These are phyloP conservation scores for Guaruba guarouba DNA, from an alignment of 2,113 vertebrate genomes.

Conservation along the genomic window DNA sequence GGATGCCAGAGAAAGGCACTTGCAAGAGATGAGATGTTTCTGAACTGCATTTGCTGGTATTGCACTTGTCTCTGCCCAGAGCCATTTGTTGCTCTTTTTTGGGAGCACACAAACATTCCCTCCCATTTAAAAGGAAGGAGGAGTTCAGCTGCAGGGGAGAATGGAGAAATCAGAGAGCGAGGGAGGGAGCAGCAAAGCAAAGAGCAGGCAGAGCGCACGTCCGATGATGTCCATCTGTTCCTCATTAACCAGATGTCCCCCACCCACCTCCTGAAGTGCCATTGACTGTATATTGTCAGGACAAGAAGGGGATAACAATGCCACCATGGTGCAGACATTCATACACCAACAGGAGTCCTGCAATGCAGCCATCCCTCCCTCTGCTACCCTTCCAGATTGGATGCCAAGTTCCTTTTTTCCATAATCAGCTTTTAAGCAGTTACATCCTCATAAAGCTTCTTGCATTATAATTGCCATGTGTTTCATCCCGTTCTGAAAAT, in stretches of 20 bases:
- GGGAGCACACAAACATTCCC: neutral
- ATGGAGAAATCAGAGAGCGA: slow-evolving; percentile 8
- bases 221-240: slow-evolving; percentile 65
- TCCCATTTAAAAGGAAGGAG: slow-evolving; percentile 16
- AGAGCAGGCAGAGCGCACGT: slow-evolving; percentile 36
- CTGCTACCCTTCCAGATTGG: slow-evolving; percentile 21
- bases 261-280: slow-evolving; percentile 69
- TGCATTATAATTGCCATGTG: slow-evolving; percentile 51
- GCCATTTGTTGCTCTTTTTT: neutral
- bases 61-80: neutral
- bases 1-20: neutral
- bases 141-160: slow-evolving; percentile 19
- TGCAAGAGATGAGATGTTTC: neutral
- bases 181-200: neutral
- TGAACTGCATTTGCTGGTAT: neutral
- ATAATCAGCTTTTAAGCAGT: slow-evolving; percentile 59
- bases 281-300: slow-evolving; percentile 59
- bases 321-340: slow-evolving; percentile 55
- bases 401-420: slow-evolving; percentile 52
- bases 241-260: slow-evolving; percentile 70
- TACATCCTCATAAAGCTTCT: slow-evolving; percentile 49
- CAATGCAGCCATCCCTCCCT: slow-evolving; percentile 52
- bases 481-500: slow-evolving; percentile 47
- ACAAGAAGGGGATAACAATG: slow-evolving; percentile 61
- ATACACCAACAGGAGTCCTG: slow-evolving; percentile 54